These are phyloP conservation scores for Pristionchus maxplancki DNA, from an alignment of 2,888 invertebrate genomes.

Conservation along the genomic window DNA sequence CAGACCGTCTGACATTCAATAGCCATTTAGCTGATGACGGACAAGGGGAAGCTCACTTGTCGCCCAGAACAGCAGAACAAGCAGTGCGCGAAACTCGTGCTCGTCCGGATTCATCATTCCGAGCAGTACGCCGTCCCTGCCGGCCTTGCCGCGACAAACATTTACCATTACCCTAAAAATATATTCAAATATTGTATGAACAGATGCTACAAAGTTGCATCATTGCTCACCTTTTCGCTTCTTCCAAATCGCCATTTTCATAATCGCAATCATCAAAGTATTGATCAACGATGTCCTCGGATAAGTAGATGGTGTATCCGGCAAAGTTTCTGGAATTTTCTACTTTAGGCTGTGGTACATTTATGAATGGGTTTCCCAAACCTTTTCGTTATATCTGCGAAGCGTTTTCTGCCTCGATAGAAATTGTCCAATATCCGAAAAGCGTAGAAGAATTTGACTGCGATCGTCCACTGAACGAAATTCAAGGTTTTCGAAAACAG, in stretches of 20 bases:
- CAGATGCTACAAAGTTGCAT: background rate
- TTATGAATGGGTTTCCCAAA: background rate
- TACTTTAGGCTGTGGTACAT: background rate
- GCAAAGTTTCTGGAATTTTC: background rate
- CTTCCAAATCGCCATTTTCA: background rate
- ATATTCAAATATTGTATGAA: background rate
- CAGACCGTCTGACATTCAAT: background rate
- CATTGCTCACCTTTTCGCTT: background rate
- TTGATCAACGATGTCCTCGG: background rate
- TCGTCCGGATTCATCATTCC: background rate
- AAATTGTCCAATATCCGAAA: background rate
- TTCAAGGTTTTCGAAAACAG: background rate
- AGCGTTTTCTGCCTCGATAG: background rate
- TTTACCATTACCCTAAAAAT: background rate
- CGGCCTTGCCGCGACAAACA: background rate
- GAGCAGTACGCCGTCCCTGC: background rate
- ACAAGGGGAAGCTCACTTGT: background rate
- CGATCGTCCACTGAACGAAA: background rate
- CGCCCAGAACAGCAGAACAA: background rate
- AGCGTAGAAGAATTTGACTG: background rate
- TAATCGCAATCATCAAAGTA: background rate
- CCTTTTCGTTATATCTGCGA: background rate
- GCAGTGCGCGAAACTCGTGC: background rate
- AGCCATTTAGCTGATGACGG: too few relatives aligned
- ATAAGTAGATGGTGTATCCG: background rate